Evolutionary conservation across 2,113 vertebrate species (phyloP).

Genomic region (Murina feae): DNA sequence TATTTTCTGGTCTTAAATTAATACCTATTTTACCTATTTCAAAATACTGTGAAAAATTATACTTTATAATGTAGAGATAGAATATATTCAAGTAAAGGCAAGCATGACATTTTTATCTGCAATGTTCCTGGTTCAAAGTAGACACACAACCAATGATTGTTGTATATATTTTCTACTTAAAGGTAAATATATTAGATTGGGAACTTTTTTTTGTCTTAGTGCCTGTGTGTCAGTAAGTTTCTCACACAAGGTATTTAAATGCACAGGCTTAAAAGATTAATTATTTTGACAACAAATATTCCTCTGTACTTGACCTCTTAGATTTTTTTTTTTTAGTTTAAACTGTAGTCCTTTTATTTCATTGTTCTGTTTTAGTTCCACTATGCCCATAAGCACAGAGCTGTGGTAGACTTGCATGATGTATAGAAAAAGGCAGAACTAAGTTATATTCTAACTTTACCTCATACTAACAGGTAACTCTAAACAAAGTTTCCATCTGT

Average conservation of each 20-base stretch:
- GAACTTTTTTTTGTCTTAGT: neutral
- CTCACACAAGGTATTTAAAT: neutral
- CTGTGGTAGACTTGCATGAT: neutral
- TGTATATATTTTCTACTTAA: neutral
- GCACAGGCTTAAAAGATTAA: neutral
- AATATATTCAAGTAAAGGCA: neutral
- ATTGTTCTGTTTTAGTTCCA: neutral
- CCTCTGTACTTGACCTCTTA: neutral
- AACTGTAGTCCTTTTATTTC: neutral
- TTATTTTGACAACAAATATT: neutral
- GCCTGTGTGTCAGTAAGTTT: neutral
- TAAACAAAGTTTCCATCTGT: neutral
- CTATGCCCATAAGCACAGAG: neutral
- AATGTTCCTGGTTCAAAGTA: neutral
- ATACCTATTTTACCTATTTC: neutral
- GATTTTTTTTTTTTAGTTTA: neutral
- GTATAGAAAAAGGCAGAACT: neutral
- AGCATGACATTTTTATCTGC: neutral
- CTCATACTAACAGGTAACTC: neutral
- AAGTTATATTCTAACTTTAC: neutral
- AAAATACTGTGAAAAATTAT: constrained; percentile 26
- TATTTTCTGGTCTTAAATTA: constrained; percentile 60
- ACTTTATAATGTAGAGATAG: neutral
- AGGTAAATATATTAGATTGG: neutral
- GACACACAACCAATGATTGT: neutral